These are phyloP conservation scores for Lithodes maja DNA, from an alignment of 2,888 invertebrate genomes.

Conservation along the genomic window DNA sequence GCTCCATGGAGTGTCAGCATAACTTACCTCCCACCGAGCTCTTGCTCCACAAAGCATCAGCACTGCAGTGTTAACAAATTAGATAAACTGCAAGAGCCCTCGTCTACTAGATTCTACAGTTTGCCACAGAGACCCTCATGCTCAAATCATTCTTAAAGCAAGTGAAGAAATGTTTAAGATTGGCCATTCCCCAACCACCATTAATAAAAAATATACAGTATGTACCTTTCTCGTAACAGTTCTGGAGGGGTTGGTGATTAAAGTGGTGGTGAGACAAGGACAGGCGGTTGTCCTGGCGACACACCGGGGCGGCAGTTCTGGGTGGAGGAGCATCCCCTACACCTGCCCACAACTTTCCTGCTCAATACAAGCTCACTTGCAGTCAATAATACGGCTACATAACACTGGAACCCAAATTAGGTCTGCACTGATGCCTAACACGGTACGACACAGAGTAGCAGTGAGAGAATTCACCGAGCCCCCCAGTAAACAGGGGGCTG, in stretches of 20 bases:
- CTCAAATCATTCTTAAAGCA: slow-evolving; percentile 52
- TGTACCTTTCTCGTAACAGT: slow-evolving; percentile 55
- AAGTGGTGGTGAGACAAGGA: slow-evolving; percentile 33
- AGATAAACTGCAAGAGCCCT: slow-evolving; percentile 46
- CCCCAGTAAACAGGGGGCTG: slow-evolving; percentile 57
- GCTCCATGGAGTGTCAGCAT: too few species aligned
- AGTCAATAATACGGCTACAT: slow-evolving; percentile 34
- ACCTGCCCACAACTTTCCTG: slow-evolving; percentile 46
- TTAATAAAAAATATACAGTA: slow-evolving; percentile 52
- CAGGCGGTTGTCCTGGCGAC: slow-evolving; percentile 47
- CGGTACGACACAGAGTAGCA: slow-evolving; percentile 65
- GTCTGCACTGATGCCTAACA: slow-evolving; percentile 60
- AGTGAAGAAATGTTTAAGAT: slow-evolving; percentile 38
- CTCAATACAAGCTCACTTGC: slow-evolving; percentile 47
- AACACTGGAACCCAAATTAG: slow-evolving; percentile 47
- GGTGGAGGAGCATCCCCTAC: slow-evolving; percentile 39
- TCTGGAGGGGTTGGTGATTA: slow-evolving; percentile 53
- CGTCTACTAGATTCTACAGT: slow-evolving; percentile 46
- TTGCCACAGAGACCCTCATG: slow-evolving; percentile 55
- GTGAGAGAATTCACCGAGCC: slow-evolving; percentile 70
- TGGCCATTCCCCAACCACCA: slow-evolving; percentile 54
- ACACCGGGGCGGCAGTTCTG: slow-evolving; percentile 49
- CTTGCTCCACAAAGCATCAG: slow-evolving; percentile 33
- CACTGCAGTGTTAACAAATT: slow-evolving; percentile 34
- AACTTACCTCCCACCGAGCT: neutral